A percentile compares a stretch with the other conserved stretches of the same genome.
These are phyloP conservation scores for Oryzias javanicus DNA, from an alignment of 2,113 vertebrate genomes.

Conservation along the genomic window DNA sequence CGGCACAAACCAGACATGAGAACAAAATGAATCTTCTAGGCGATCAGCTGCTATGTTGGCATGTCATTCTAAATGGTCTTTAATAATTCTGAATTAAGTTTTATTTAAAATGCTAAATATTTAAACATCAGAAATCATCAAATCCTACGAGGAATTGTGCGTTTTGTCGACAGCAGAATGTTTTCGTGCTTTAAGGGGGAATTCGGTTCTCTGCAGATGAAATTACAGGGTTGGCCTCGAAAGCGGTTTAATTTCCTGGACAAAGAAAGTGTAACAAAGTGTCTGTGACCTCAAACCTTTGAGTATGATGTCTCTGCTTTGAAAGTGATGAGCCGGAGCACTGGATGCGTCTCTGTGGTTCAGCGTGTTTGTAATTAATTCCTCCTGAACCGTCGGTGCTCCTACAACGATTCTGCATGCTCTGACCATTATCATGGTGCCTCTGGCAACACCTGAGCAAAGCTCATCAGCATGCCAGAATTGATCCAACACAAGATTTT, in stretches of 20 bases:
- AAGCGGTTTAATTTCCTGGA: slow-evolving; percentile 58
- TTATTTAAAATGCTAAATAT: slow-evolving; percentile 23
- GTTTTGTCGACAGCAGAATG: slow-evolving; percentile 7
- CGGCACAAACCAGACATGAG: slow-evolving; percentile 48
- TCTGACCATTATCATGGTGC: slow-evolving; percentile 64
- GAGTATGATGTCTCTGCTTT: slow-evolving; percentile 21
- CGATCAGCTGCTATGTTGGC: slow-evolving; percentile 22
- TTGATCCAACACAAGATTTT: slow-evolving; percentile 53
- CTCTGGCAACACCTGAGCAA: slow-evolving; percentile 70
- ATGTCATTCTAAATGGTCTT: slow-evolving; percentile 52
- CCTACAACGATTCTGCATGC: slow-evolving; percentile 57
- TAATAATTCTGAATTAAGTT: slow-evolving; percentile 52
- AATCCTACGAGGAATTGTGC: neutral
- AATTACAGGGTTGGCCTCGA: slow-evolving; percentile 24
- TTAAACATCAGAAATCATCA: slow-evolving; percentile 10
- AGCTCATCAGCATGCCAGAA: slow-evolving; percentile 68
- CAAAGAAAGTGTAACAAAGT: slow-evolving; percentile 8
- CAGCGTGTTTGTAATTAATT: slow-evolving; percentile 53
- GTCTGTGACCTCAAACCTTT: slow-evolving; percentile 34
- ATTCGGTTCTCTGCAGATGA: slow-evolving; percentile 2
- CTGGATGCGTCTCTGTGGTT: slow-evolving; percentile 2
- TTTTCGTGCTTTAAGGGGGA: slow-evolving; percentile 6
- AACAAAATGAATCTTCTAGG: slow-evolving; percentile 45
- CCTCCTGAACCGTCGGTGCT: slow-evolving; percentile 40
- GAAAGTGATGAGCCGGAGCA: slow-evolving; percentile 5